These are phyloP conservation scores for Rattus rattus DNA, from an alignment of 2,113 vertebrate genomes.

Conservation along the genomic window DNA sequence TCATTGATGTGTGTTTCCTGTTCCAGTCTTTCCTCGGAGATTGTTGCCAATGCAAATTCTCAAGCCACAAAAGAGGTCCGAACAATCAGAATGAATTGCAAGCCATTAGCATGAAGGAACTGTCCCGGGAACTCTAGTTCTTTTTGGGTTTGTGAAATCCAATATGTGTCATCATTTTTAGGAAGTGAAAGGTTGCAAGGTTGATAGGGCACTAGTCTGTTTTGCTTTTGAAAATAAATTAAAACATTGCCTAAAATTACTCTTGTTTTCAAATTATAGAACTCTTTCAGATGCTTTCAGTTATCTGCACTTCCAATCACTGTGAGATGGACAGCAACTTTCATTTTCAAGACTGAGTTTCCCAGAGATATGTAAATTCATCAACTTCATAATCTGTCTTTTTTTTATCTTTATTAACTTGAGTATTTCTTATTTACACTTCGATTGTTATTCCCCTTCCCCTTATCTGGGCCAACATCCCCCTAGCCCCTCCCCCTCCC, in stretches of 20 bases:
- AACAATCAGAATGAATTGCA: not conserved
- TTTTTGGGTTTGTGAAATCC: not conserved
- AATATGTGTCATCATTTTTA: not conserved
- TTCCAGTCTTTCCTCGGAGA: not conserved
- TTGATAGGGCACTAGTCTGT: not conserved
- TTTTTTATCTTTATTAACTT: not conserved
- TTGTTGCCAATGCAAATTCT: not conserved
- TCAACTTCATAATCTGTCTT: not conserved
- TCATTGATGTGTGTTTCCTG: not conserved
- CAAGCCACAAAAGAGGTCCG: not conserved
- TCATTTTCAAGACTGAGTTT: slow-evolving; percentile 25
- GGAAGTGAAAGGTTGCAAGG: not conserved
- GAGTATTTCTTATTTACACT: too few species aligned
- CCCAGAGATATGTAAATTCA: not conserved
- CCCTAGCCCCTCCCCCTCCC: too few species aligned
- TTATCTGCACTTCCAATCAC: not conserved
- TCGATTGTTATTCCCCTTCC: too few species aligned
- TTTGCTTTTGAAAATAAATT: not conserved
- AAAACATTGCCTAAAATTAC: not conserved
- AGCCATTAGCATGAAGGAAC: not conserved
- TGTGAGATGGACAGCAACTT: not conserved
- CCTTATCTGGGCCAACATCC: too few species aligned
- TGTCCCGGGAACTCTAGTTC: not conserved
- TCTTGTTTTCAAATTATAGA: slow-evolving; percentile 39
- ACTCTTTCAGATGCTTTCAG: not conserved